Evolutionary conservation across 1,140 invertebrate species (phyloP), one percentile per base, ranked within the genome.

Genomic region (Brachionus sp.): DNA sequence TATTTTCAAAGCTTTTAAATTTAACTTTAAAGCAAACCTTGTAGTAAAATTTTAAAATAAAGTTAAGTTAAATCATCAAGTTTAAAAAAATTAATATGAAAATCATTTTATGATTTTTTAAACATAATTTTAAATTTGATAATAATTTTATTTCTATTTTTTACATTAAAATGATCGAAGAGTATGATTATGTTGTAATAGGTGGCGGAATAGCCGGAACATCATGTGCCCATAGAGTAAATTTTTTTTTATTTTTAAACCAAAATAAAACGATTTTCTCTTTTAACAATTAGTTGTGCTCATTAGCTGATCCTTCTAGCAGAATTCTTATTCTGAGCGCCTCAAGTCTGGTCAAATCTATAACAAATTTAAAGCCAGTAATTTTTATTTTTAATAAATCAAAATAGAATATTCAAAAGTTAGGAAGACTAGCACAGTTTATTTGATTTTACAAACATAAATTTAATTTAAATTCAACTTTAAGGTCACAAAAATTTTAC

Each of bases 131-230:
- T 2, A 29, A 29, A 29, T 29, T 29, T 29, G 29, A 3, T 2
- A 2, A 29, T 29, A 29, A 29, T 29, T 29, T 29, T 29, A 29
- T 29, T 29, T 29, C 29, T 12, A 66, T 29, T 57, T 57, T 57
- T 25, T 57, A 10, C 50, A 23, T 33, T 33, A 53, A 78, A 50
- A 78, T 80, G 77, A 13, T 6, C 39, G 23, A 57, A 9, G 39
- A 62, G 29, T 80, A 62, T 66, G 77, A 80, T 39, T 80, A n/a
- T 66, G 39, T 80, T 9, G 25, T 80, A 19, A 35, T 80, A 50
- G 77, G 77, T 33, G 77, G 77, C 25, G 77, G 77, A 12, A 80
- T 80, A 37, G 46, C 77, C 16, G 77, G 77, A 62, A 80, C 50
- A 16, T 42, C 50, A 12, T 80, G 77, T 80, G 77, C 77, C 57